Evolutionary conservation across 2,888 invertebrate species (phyloP).

Genomic region (Drosophila pseudotalamancana): DNA sequence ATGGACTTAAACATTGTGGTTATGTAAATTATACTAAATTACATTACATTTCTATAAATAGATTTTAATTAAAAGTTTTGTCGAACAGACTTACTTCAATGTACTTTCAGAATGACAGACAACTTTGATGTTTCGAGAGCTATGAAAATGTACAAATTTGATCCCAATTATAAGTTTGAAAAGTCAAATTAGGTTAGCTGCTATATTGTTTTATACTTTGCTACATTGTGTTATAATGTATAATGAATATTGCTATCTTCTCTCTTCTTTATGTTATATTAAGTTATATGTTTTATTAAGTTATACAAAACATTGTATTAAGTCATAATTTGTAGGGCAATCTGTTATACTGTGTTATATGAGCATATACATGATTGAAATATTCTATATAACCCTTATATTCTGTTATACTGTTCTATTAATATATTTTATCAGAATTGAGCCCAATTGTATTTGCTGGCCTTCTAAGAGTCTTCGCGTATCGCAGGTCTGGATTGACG

Average conservation of each 20-base stretch:
- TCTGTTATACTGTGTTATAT: background rate
- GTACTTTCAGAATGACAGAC: background rate
- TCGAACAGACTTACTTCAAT: background rate
- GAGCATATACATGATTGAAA: too few relatives aligned
- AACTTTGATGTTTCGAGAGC: background rate
- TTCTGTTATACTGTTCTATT: background rate
- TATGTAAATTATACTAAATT: background rate
- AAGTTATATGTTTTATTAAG: too few relatives aligned
- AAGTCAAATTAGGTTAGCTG: background rate
- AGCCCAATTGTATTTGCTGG: too few relatives aligned
- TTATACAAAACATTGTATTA: too few relatives aligned
- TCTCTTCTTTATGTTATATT: too few relatives aligned
- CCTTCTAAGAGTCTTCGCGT: too few relatives aligned
- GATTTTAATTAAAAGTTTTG: constrained; percentile 13
- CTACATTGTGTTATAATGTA: background rate
- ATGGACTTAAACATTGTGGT: background rate
- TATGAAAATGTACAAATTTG: background rate
- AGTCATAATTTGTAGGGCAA: too few relatives aligned
- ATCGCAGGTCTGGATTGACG: too few relatives aligned
- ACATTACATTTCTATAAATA: background rate
- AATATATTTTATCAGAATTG: background rate
- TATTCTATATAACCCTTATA: background rate
- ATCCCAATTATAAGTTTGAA: background rate
- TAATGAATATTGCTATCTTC: too few relatives aligned
- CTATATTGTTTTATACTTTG: background rate